Percentiles rank a stretch among this genome's conserved stretches.
Conservation (phyloP, 2,113 vertebrate genomes). For the Craseonycteris thonglongyai region DNA sequence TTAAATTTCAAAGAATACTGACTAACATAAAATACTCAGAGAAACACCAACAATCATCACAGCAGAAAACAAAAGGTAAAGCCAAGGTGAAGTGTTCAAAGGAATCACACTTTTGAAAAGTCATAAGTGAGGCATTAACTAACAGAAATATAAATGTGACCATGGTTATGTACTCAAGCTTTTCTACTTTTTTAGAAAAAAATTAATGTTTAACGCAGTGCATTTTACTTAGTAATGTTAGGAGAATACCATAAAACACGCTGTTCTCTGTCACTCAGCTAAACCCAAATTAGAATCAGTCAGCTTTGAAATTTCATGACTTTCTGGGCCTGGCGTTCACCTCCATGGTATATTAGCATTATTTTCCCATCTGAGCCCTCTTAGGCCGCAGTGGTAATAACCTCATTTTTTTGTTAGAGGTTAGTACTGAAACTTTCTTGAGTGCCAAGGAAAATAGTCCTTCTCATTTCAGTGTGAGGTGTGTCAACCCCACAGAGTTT, state of each 20-base stretch:
- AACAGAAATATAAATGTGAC: neutral
- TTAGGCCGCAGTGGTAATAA: neutral
- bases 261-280: neutral
- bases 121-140: constrained; percentile 33
- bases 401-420: neutral
- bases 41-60: neutral
- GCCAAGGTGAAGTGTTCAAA: neutral
- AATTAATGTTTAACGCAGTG: constrained; percentile 50
- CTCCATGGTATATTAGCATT: neutral
- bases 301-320: constrained; percentile 39
- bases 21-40: neutral
- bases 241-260: neutral
- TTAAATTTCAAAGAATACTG: neutral
- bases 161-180: neutral
- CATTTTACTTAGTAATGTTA: neutral
- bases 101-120: neutral
- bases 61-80: neutral
- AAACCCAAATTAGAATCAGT: constrained; percentile 1
- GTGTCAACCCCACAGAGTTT: neutral
- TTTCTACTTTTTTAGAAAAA: neutral
- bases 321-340: neutral
- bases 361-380: neutral
- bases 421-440: neutral
- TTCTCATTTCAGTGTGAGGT: neutral
- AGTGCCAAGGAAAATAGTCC: neutral